Percentiles rank a stretch among this genome's conserved stretches.
phyloP scores from a whole-genome alignment of 2,797 vertebrate genomes.

The Clarias fuscus region DNA sequence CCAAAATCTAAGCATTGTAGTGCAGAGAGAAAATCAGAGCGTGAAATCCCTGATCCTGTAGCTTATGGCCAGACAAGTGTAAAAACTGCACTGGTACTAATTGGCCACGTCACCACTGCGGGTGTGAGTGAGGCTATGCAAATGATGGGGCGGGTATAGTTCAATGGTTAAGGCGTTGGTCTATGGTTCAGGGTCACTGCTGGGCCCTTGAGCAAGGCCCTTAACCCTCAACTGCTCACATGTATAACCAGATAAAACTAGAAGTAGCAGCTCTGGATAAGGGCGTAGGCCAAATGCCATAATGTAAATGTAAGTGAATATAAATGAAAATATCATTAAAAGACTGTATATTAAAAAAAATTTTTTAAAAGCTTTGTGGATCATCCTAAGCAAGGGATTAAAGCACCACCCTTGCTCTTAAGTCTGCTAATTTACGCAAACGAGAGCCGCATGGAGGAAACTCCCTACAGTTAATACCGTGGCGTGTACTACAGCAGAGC shows the following conservation, averaged over 20 bases:
- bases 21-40: background rate
- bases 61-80: background rate
- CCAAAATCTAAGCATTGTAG: too few species aligned
- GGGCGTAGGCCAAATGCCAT: background rate
- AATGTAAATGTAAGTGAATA: background rate
- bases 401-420: background rate
- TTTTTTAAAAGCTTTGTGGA: background rate
- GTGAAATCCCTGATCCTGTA: background rate
- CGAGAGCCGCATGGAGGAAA: background rate
- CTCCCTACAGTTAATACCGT: background rate
- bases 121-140: background rate
- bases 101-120: too few species aligned
- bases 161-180: too few species aligned
- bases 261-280: background rate
- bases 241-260: background rate
- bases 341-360: background rate
- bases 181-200: too few species aligned
- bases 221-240: too few species aligned
- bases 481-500: background rate
- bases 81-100: background rate
- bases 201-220: too few species aligned
- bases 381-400: background rate
- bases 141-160: too few species aligned
- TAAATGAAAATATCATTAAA: background rate
- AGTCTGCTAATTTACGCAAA: background rate